Percentiles rank a stretch among this genome's conserved stretches.
These are phyloP conservation scores for Chrysogorgia sp. DNA, from an alignment of 92 coral and sea anemone genomes.

Conservation along the genomic window DNA sequence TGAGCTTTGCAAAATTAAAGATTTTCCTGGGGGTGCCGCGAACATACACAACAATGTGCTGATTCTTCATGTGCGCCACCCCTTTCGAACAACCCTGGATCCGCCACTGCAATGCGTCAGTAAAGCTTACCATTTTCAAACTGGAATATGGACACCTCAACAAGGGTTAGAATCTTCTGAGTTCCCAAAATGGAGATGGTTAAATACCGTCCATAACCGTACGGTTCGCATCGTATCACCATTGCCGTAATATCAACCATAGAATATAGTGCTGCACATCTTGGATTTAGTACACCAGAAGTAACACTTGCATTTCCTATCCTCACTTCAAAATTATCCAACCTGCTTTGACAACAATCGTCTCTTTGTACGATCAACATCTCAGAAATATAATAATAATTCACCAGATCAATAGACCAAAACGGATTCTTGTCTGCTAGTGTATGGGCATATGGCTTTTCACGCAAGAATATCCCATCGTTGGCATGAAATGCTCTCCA, in stretches of 20 bases:
- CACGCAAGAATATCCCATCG: not conserved
- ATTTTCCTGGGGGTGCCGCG: no score
- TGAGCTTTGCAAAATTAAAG: no score
- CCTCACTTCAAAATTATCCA: constrained; percentile 2
- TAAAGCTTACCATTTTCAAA: constrained; percentile 21
- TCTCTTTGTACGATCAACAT: constrained; percentile 12
- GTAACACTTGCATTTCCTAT: not conserved
- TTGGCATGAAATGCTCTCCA: not conserved
- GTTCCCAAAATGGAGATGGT: not conserved
- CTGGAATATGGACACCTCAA: constrained; percentile 3
- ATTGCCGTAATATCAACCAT: not conserved
- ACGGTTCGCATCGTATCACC: not conserved
- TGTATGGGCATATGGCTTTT: not conserved
- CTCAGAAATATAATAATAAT: constrained; percentile 6
- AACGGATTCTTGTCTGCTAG: not conserved
- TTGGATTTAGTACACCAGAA: not conserved
- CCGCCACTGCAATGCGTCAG: no score
- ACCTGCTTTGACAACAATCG: constrained; percentile 3
- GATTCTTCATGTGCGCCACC: no score
- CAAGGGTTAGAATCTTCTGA: not conserved
- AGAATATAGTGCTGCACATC: constrained; percentile 6
- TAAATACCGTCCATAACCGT: constrained; percentile 5
- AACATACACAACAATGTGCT: no score
- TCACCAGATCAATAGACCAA: constrained; percentile 17
- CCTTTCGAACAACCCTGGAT: not conserved